Evolutionary conservation across 2,797 vertebrate genomes (phyloP).

Genomic region (Lithobates pipiens): DNA sequence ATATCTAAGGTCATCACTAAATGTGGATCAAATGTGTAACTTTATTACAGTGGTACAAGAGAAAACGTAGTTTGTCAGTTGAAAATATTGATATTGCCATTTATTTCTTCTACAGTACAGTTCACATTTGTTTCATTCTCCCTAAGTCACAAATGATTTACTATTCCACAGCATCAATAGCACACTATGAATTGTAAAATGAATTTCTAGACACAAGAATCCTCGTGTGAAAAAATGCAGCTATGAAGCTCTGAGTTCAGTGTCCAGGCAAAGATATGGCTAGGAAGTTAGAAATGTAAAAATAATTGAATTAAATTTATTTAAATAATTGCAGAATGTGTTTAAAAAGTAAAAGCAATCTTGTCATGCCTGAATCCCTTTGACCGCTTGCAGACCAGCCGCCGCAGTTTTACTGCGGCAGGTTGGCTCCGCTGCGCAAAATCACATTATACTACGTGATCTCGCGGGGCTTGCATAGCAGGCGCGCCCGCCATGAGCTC

Average conservation of each 20-base stretch:
- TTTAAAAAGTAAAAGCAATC: no score
- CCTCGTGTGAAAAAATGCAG: not conserved
- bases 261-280: not conserved
- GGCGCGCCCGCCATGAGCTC: no score
- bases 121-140: slow-evolving; percentile 21
- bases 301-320: no score
- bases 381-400: no score
- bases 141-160: slow-evolving; percentile 8
- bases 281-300: not conserved
- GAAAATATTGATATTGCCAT: slow-evolving; percentile 36
- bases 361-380: no score
- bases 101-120: slow-evolving; percentile 23
- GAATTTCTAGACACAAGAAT: slow-evolving; percentile 1
- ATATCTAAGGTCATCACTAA: slow-evolving; percentile 42
- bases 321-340: no score
- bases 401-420: no score
- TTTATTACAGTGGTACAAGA: slow-evolving; percentile 10
- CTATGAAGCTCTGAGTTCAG: not conserved
- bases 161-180: slow-evolving; percentile 1
- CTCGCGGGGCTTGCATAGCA: no score
- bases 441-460: no score
- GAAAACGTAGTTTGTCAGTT: slow-evolving; percentile 31
- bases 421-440: no score
- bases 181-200: not conserved
- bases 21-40: slow-evolving; percentile 32